phyloP scores from a whole-genome alignment of 1,140 invertebrate species.

The Eupeodes corollae region DNA sequence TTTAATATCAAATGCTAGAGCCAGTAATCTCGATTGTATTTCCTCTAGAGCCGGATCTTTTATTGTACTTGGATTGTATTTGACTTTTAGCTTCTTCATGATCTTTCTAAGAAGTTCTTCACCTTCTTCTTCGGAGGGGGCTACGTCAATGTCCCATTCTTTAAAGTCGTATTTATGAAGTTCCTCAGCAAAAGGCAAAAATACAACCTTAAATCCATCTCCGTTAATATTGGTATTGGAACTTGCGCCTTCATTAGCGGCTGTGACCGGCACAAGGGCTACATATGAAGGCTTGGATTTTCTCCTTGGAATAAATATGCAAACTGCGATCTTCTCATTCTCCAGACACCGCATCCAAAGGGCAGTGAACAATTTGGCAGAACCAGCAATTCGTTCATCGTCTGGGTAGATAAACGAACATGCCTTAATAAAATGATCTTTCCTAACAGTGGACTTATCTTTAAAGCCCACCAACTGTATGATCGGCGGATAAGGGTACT shows the following conservation, averaged over 20 bases:
- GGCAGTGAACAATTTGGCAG: conserved; percentile 28
- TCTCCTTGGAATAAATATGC: conserved; percentile 27
- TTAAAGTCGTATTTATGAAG: conserved; percentile 22
- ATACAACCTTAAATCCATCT: conserved; percentile 34
- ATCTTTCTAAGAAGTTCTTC: conserved; percentile 26
- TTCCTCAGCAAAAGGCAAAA: conserved; percentile 24
- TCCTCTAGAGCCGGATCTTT: conserved; percentile 25
- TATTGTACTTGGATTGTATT: conserved; percentile 26
- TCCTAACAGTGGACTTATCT: conserved; percentile 16
- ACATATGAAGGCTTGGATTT: conserved; percentile 31
- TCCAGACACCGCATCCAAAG: conserved; percentile 30
- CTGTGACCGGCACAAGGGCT: conserved; percentile 19
- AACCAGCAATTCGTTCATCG: conserved; percentile 26
- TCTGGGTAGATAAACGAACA: conserved; percentile 33
- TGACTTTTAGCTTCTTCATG: conserved; percentile 23
- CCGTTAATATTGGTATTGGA: conserved; percentile 18
- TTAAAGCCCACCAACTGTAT: conserved; percentile 35
- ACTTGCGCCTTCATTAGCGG: conserved; percentile 8
- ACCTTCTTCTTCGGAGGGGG: conserved; percentile 14
- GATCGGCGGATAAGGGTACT: conserved; percentile 19
- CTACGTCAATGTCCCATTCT: conserved; percentile 24
- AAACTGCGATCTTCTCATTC: conserved; percentile 29
- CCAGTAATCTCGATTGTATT: conserved; percentile 24
- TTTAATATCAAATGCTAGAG: conserved; percentile 23
- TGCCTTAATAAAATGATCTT: conserved; percentile 20